Conservation (phyloP, 1,140 invertebrate genomes). For the Drosophila erecta region DNA sequence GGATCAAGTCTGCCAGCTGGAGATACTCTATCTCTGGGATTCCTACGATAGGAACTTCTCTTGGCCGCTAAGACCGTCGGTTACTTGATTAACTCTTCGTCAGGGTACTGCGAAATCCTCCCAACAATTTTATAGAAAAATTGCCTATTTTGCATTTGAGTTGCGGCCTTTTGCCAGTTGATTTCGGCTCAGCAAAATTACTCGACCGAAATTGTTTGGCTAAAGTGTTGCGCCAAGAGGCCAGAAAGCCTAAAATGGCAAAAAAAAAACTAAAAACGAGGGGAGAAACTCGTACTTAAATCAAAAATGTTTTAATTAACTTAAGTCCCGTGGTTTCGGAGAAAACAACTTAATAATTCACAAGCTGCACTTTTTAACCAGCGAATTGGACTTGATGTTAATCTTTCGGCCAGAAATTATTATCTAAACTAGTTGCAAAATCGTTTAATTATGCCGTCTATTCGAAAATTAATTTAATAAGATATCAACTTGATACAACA, state of each 20-base stretch:
- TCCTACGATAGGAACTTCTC: neutral
- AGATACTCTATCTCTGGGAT: constrained; percentile 43
- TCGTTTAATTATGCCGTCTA: neutral
- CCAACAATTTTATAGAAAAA: constrained; percentile 45
- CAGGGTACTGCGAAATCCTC: constrained; percentile 30
- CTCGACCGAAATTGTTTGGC: constrained; percentile 67
- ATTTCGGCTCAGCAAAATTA: constrained; percentile 69
- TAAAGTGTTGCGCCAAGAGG: constrained; percentile 60
- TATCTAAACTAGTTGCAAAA: neutral
- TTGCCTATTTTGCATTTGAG: constrained; percentile 75
- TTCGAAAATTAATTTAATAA: neutral
- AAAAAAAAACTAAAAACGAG: neutral
- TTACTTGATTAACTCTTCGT: constrained; percentile 2
- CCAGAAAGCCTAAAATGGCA: constrained; percentile 32
- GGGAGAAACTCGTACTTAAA: constrained; percentile 61
- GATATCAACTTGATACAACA: neutral
- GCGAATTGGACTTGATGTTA: constrained; percentile 1
- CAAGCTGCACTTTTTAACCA: constrained; percentile 33
- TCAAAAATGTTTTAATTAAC: constrained; percentile 83
- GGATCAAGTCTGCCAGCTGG: constrained; percentile 10
- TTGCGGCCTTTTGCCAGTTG: constrained; percentile 62
- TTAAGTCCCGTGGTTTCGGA: constrained; percentile 21
- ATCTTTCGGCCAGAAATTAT: constrained; percentile 17
- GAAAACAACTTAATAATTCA: constrained; percentile 79
- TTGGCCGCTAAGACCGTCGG: neutral